Evolutionary conservation across 2,113 vertebrate genomes (phyloP).

Genomic region (Amblyopsis rosae): DNA sequence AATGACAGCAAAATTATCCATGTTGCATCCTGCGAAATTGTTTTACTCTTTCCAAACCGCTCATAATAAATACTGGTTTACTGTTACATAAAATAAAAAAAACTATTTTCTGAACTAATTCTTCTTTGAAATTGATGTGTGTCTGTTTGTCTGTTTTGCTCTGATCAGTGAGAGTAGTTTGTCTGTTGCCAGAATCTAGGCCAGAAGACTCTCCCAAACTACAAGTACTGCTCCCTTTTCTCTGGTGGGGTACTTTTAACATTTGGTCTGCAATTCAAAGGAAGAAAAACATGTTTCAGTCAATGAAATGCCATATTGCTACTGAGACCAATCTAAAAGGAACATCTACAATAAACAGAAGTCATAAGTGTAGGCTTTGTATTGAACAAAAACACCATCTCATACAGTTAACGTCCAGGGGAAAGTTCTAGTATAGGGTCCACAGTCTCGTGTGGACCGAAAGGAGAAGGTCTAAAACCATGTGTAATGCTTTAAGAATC

Average conservation of each 20-base stretch:
- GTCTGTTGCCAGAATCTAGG: slow-evolving; percentile 76
- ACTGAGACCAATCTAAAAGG: slow-evolving; percentile 48
- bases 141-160: slow-evolving; percentile 63
- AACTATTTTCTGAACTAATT: slow-evolving; percentile 24
- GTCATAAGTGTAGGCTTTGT: slow-evolving; percentile 56
- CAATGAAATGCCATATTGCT: slow-evolving; percentile 49
- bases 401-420: slow-evolving; percentile 36
- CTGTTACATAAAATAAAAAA: slow-evolving; percentile 17
- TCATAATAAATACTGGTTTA: not conserved
- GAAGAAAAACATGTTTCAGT: slow-evolving; percentile 81
- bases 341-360: slow-evolving; percentile 58
- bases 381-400: slow-evolving; percentile 17
- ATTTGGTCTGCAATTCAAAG: slow-evolving; percentile 90
- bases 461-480: slow-evolving; percentile 35
- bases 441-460: slow-evolving; percentile 25
- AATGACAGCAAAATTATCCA: slow-evolving; percentile 19
- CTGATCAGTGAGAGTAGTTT: slow-evolving; percentile 72
- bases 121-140: slow-evolving; percentile 13
- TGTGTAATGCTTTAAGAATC: slow-evolving; percentile 48
- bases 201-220: slow-evolving; percentile 79
- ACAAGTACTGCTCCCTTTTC: slow-evolving; percentile 89
- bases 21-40: slow-evolving; percentile 3
- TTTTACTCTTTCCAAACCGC: slow-evolving; percentile 11
- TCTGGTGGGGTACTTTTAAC: slow-evolving; percentile 86
- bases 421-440: slow-evolving; percentile 22